Base-by-base conservation (phyloP, 2,888 invertebrate species). In the Philaethria dido region DNA sequence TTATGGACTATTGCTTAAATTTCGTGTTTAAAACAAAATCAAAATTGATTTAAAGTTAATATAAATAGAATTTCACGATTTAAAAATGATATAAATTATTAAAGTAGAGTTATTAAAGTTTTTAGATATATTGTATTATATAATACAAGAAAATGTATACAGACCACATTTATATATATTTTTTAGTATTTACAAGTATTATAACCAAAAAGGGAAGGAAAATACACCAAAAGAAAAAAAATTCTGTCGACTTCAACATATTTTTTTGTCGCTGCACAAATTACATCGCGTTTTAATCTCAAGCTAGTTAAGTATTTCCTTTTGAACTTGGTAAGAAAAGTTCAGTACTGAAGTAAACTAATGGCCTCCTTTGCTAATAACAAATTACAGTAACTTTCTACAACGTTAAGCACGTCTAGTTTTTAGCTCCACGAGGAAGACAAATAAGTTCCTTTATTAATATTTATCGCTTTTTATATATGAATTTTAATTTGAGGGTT, bases 341-440 rank as follows among this genome's bases (percentile, higher is more conserved):
- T 66, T 62, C 48, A 39, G 60, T 47, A 20, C 64, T 66, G 42
- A 63, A 60, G 66, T 44, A 68, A 64, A 63, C 60, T 69, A 69
- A 66, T 66, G 66, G 55, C 64, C 60, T 65, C 45, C 55, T 33
- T 55, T 44, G 60, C 66, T 69, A 60, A 61, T 69, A 66, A 69
- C 60, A 55, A 47, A 59, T 59, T 62, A 33, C 20, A 59, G 44
- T 61, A 55, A 55, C 59, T 54, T 64, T 55, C 59, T 60, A 54
- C 47, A 44, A 47, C 20, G 50, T 65, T 48, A 47, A 22, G 36
- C 45, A 14, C 60, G 29, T 48, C 59, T 59, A 57, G 57, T 22
- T 39, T 64, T 57, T 64, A 57, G 39, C 47, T 47, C 6, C 13
- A 45, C 14, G 1, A 57, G 14, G 14, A 16, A 48, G 22, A 57